phyloP scores from a whole-genome alignment of 2,888 invertebrate species.

The Podabrus alpinus region DNA sequence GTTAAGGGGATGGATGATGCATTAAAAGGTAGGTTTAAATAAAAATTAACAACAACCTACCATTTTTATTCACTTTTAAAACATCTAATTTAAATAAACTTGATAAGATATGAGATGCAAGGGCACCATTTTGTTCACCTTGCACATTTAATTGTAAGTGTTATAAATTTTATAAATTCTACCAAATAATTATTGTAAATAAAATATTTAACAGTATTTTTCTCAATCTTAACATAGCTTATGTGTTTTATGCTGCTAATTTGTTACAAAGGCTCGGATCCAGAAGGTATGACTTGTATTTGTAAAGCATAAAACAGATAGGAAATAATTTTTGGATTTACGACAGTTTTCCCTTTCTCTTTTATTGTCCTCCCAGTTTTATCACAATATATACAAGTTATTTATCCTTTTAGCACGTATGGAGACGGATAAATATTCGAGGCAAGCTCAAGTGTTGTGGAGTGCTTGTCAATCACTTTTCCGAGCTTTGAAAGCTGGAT shows the following conservation, averaged over 20 bases:
- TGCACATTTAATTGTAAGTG: neutral
- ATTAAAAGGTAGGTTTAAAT: constrained; percentile 66
- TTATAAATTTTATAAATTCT: neutral
- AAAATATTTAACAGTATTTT: neutral
- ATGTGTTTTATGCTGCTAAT: constrained; percentile 38
- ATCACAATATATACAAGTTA: constrained; percentile 1
- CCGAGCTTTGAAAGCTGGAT: constrained; percentile 71
- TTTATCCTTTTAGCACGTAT: constrained; percentile 63
- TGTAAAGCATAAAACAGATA: constrained; percentile 32
- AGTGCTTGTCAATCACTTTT: constrained; percentile 88
- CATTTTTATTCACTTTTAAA: neutral
- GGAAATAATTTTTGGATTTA: neutral
- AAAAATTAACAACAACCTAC: neutral
- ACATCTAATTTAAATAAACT: neutral
- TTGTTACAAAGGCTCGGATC: constrained; percentile 23
- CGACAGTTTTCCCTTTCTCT: neutral
- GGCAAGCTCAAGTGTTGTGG: constrained; percentile 89
- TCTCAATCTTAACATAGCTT: constrained; percentile 21
- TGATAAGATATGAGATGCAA: neutral
- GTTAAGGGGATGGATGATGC: constrained; percentile 78
- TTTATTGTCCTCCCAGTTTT: neutral
- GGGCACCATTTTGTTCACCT: neutral
- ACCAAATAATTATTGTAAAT: neutral
- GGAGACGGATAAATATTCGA: constrained; percentile 73
- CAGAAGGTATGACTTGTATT: constrained; percentile 31